These are phyloP conservation scores for Pardosa pseudoannulata DNA, from an alignment of 2,888 invertebrate species.

Conservation along the genomic window DNA sequence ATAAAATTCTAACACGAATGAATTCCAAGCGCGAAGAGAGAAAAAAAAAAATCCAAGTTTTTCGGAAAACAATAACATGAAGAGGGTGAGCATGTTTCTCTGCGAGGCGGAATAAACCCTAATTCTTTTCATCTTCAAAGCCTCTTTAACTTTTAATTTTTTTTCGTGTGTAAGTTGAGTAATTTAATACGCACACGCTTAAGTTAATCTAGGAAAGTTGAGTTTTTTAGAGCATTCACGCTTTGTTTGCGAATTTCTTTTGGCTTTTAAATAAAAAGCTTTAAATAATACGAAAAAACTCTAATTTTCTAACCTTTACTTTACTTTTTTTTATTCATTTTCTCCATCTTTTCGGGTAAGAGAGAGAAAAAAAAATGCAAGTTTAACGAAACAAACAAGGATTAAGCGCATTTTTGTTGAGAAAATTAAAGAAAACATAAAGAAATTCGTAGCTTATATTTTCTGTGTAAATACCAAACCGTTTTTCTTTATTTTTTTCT, in stretches of 20 bases:
- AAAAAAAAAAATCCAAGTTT: constrained; percentile 5
- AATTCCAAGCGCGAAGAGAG: constrained; percentile 4
- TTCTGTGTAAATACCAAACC: background rate
- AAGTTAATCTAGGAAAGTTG: constrained; percentile 47
- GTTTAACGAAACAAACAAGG: background rate
- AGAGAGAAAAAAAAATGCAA: background rate
- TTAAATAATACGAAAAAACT: background rate
- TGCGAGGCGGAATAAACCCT: constrained; percentile 35
- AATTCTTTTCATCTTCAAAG: constrained; percentile 36
- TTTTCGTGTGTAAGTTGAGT: constrained; percentile 40
- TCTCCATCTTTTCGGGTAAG: background rate
- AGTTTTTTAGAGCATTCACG: constrained; percentile 32
- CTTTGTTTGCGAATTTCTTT: constrained; percentile 61
- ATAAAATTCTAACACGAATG: constrained; percentile 29
- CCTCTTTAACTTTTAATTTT: constrained; percentile 44
- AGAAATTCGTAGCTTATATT: background rate
- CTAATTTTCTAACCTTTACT: constrained; percentile 4
- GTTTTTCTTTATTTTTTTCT: no score
- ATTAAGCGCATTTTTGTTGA: background rate
- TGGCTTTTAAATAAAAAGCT: constrained; percentile 42
- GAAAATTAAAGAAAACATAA: background rate
- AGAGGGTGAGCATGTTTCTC: constrained; percentile 29
- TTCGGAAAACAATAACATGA: constrained; percentile 16
- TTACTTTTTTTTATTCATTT: background rate
- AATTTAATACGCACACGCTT: constrained; percentile 68